Evolutionary conservation across 2,113 vertebrate species (phyloP).

Genomic region (Prolemur simus): DNA sequence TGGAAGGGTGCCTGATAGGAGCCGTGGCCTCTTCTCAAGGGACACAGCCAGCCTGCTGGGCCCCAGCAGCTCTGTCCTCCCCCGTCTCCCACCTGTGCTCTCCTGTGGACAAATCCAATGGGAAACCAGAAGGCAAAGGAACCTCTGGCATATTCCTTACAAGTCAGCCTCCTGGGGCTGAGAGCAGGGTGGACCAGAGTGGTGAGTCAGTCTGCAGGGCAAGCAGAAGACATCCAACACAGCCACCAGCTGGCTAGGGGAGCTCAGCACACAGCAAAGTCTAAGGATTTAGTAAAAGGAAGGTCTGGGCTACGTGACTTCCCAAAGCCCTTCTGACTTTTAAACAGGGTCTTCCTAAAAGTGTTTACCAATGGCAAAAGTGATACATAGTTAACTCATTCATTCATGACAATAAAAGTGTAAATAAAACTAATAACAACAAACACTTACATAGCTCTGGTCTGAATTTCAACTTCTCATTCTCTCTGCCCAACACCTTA

Average conservation of each 20-base stretch:
- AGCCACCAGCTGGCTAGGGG: neutral
- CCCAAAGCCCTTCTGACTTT: neutral
- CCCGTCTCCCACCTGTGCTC: neutral
- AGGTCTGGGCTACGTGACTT: neutral
- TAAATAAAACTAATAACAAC: neutral
- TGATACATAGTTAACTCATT: neutral
- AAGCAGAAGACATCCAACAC: neutral
- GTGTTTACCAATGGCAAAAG: neutral
- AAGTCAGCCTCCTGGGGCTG: neutral
- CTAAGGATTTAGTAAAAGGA: conserved; percentile 11
- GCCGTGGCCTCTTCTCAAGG: neutral
- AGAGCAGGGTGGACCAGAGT: neutral
- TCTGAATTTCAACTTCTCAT: conserved; percentile 30
- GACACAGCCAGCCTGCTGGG: neutral
- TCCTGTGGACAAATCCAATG: neutral
- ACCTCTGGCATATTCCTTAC: neutral
- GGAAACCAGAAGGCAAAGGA: conserved; percentile 12
- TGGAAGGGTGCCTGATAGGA: neutral
- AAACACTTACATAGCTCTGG: neutral
- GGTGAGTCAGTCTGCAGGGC: neutral
- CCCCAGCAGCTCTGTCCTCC: neutral
- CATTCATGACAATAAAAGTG: neutral
- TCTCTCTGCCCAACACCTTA: neutral
- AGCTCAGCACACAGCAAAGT: conserved; percentile 16
- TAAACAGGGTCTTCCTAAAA: conserved; percentile 23